These are phyloP conservation scores for Anthopleura sola DNA, from an alignment of 64 coral and sea anemone species.

Conservation along the genomic window DNA sequence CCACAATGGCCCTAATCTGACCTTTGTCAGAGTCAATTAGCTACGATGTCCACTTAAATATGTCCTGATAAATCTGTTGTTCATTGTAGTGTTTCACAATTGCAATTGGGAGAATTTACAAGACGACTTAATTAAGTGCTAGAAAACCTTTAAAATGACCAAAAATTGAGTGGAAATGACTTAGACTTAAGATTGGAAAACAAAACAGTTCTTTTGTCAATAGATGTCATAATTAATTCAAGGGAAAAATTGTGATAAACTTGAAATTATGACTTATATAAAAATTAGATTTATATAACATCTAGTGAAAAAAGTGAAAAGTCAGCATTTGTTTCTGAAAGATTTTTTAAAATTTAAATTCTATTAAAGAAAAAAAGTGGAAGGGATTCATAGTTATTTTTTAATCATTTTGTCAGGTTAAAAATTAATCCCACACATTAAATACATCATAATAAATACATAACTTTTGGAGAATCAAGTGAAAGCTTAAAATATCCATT, in stretches of 20 bases:
- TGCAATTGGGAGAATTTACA: not conserved
- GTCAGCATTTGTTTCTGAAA: not conserved
- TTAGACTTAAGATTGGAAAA: not conserved
- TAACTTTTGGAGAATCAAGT: not conserved
- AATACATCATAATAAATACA: not conserved
- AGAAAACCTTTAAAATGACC: not conserved
- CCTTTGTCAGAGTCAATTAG: constrained; percentile 1
- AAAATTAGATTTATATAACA: not conserved
- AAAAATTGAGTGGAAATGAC: not conserved
- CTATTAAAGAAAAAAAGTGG: not conserved
- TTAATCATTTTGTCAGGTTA: not conserved
- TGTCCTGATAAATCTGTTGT: not conserved
- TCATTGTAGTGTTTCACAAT: not conserved
- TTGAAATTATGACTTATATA: not conserved
- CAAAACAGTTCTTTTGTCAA: not conserved
- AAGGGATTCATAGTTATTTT: not conserved
- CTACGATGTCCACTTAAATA: not conserved
- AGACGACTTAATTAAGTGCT: not conserved
- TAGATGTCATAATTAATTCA: not conserved
- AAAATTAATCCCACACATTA: not conserved
- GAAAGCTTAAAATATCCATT: not conserved
- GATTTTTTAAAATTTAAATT: too few species aligned
- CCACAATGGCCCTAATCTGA: not conserved
- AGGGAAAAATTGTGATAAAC: not conserved
- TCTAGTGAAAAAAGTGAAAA: not conserved